phyloP scores from a whole-genome alignment of 2,888 invertebrate species.

The Leptodirus hochenwartii region DNA sequence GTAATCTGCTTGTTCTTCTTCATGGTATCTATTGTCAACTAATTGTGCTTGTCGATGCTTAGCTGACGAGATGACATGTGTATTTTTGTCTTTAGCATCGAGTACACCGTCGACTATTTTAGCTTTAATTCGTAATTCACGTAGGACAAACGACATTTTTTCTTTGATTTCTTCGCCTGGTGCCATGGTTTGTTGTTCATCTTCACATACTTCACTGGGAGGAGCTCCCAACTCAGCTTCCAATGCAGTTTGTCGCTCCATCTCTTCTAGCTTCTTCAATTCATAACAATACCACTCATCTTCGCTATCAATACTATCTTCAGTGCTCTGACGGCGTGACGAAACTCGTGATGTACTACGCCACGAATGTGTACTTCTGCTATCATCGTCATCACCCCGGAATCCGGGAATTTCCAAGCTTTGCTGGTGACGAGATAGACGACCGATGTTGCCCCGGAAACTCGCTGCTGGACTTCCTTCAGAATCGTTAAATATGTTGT shows the following conservation, averaged over 20 bases:
- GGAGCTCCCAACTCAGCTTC: slow-evolving; percentile 43
- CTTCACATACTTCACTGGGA: slow-evolving; percentile 35
- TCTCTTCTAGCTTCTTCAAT: slow-evolving; percentile 65
- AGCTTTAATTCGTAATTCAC: slow-evolving; percentile 57
- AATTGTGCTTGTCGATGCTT: slow-evolving; percentile 19
- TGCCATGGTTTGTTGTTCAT: slow-evolving; percentile 32
- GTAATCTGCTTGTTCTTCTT: slow-evolving; percentile 22
- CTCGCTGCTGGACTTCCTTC: slow-evolving; percentile 51
- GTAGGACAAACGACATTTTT: slow-evolving; percentile 61
- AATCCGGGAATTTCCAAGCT: slow-evolving; percentile 61
- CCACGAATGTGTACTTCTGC: slow-evolving; percentile 72
- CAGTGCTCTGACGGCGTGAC: slow-evolving; percentile 75
- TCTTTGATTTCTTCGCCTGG: slow-evolving; percentile 55
- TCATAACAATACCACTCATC: slow-evolving; percentile 90
- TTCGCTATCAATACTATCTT: slow-evolving; percentile 84
- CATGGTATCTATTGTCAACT: not conserved
- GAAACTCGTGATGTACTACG: slow-evolving; percentile 72
- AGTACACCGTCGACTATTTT: slow-evolving; percentile 26
- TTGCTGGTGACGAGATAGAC: slow-evolving; percentile 51
- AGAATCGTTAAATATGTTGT: slow-evolving; percentile 24
- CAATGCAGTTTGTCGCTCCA: slow-evolving; percentile 56
- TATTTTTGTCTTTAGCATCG: slow-evolving; percentile 23
- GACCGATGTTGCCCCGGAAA: slow-evolving; percentile 35
- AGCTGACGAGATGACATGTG: slow-evolving; percentile 23
- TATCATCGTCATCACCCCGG: slow-evolving; percentile 56